Base-by-base conservation (phyloP, 2,113 vertebrate genomes). In the Forbesichthys agassizii region DNA sequence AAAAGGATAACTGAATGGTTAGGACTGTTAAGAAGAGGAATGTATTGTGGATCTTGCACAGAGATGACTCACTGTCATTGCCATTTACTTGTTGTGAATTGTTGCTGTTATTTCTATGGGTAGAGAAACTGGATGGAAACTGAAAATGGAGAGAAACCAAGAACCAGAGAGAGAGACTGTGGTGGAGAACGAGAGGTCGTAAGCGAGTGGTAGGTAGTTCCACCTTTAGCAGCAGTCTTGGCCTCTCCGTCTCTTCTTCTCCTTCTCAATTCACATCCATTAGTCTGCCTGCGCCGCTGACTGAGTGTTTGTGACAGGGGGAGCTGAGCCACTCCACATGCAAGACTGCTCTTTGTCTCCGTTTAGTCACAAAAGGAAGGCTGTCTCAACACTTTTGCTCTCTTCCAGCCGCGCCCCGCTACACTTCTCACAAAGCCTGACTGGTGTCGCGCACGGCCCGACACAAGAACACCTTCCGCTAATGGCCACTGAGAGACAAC, bases 221-320 rank as follows among this genome's bases (percentile, higher is more conserved):
- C 64, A 46, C 42, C 33, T 57, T 53, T 3, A 53, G 48, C 46
- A 63, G 61, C 57, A 51, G 56, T 33, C 58, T 55, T 58, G 54
- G 42, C 66, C 48, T 66, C 46, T 20, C 48, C 46, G 36, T 67
- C 53, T 66, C 42, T 46, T 60, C 61, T 20, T 27, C 66, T 51
- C 36, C 66, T 51, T 49, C 27, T 75, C 20, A n/a, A 8, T 51
- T 64, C 61, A 73, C 48, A 27, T 33, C 55, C 59, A 54, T 69
- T 54, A 33, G 62, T 33, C 63, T 71, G 57, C 71, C 55, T 56
- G 68, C 59, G 53, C 12, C 33, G 20, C 49, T 75, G 68, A 85
- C 33, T 72, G 79, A 85, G 47, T 63, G 33, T 61, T 66, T 75
- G 61, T 87, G 84, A 88, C 86, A 81, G 74, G 71, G 33, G 71